A percentile compares a stretch with the other conserved stretches of the same genome.
Conservation (phyloP, 2,888 invertebrate species). For the Lacanobia oleracea region DNA sequence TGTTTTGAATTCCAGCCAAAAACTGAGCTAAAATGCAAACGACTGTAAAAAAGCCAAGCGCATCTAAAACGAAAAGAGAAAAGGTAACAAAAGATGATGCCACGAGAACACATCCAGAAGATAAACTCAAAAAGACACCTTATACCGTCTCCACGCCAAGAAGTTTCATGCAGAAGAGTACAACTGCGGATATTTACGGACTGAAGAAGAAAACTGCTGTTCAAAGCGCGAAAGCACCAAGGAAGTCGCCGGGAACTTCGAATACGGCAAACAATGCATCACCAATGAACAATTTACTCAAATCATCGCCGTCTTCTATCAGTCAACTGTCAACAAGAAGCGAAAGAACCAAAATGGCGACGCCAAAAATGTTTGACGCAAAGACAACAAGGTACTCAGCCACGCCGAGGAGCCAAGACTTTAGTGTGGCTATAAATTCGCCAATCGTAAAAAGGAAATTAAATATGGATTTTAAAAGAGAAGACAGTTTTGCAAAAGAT, state of each 20-base stretch:
- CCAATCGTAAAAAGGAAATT: slow-evolving; percentile 76
- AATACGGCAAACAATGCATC: slow-evolving; percentile 69
- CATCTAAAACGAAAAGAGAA: slow-evolving; percentile 51
- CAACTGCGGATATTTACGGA: slow-evolving; percentile 82
- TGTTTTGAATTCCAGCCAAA: slow-evolving; percentile 30
- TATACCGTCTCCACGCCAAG: slow-evolving; percentile 77
- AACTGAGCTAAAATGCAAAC: slow-evolving; percentile 70
- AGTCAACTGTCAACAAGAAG: slow-evolving; percentile 68
- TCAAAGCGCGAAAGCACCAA: slow-evolving; percentile 73
- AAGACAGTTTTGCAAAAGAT: slow-evolving; percentile 54
- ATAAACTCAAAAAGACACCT: slow-evolving; percentile 75
- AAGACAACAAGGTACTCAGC: slow-evolving; percentile 59
- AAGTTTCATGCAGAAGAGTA: slow-evolving; percentile 76
- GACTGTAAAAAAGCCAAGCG: slow-evolving; percentile 66
- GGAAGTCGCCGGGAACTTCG: slow-evolving; percentile 69
- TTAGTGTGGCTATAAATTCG: slow-evolving; percentile 82
- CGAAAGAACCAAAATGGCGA: slow-evolving; percentile 55
- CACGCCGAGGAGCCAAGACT: slow-evolving; percentile 61
- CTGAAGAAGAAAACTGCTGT: slow-evolving; percentile 72
- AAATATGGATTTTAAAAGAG: slow-evolving; percentile 60
- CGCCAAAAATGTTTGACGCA: slow-evolving; percentile 55
- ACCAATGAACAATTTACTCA: slow-evolving; percentile 80
- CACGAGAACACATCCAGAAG: slow-evolving; percentile 71
- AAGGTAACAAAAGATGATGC: slow-evolving; percentile 73
- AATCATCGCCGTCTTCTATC: slow-evolving; percentile 78